Base-by-base conservation (phyloP, 2,113 vertebrate species). In the Rhinolophus ferrumequinum region DNA sequence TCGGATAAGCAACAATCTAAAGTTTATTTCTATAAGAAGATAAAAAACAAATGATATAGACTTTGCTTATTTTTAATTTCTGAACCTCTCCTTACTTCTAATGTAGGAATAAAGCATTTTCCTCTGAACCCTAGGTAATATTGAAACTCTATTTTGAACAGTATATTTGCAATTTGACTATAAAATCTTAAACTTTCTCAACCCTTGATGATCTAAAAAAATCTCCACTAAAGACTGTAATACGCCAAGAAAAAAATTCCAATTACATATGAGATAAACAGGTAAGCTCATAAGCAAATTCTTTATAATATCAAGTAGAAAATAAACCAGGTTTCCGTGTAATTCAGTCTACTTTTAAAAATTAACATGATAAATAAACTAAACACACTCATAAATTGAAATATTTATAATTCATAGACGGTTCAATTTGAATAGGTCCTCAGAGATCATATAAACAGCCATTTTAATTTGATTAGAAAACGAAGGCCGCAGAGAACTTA, bases 381-480 rank as follows among this genome's bases (percentile, higher is more conserved):
- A 54, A 16, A 86, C 41, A 41, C 41, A 41, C 41, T 41, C 5
- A 5, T 41, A 41, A 41, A 41, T 41, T 41, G 41, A 41, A 41
- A 41, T 41, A 70, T 11, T 67, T 3, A 77, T 47, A 52, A 52
- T 47, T 92, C n/a, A 21, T 82, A 79, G 1, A 44, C 77, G 94
- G 83, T 41, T 54, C 7, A 62, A 88, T 35, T 6, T 64, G 16
- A 19, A 83, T 70, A 70, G 10, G 10, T 28, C 8, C 10, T 83
- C 13, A 47, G 41, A 92, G 22, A 54, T 72, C 28, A 56, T 47
- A 15, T 62, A 56, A 76, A 69, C 11, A 41, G 24, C 4, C 22
- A 77, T 38, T 88, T 83, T 64, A 94, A 90, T 67, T 70, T 72
- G 12, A 47, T 26, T 90, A 81, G 15, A n/a, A 95, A 67, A 67